These are phyloP conservation scores for Clarias laeviceps DNA, from an alignment of 2,797 vertebrate genomes.

Conservation along the genomic window DNA sequence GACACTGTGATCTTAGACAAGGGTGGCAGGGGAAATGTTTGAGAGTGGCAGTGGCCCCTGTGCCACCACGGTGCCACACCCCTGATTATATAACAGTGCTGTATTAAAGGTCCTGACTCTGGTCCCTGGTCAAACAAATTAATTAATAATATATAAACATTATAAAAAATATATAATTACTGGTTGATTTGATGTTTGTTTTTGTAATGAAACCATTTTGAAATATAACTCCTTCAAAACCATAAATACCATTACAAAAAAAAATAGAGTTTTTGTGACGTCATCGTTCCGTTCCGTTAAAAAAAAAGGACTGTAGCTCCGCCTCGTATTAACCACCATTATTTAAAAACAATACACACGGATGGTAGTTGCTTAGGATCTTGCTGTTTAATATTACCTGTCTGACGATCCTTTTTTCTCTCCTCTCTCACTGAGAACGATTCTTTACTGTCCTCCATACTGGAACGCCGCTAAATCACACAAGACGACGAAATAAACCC, in stretches of 20 bases:
- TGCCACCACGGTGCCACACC: background rate
- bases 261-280: background rate
- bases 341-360: background rate
- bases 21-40: background rate
- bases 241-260: background rate
- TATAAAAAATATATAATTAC: no score
- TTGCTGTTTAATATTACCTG: conserved; percentile 47
- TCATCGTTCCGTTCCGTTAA: background rate
- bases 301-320: background rate
- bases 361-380: background rate
- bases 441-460: conserved; percentile 57
- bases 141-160: no score
- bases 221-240: no score
- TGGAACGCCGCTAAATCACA: conserved; percentile 17
- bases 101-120: background rate
- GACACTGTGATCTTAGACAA: no score
- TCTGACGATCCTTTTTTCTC: conserved; percentile 58
- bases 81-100: background rate
- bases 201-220: no score
- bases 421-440: conserved; percentile 45
- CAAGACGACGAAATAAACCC: background rate
- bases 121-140: no score
- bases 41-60: background rate
- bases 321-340: no score
- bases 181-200: no score